These are phyloP conservation scores for Gymnoscopelus microlampas DNA, from an alignment of 2,797 vertebrate genomes.

Conservation along the genomic window DNA sequence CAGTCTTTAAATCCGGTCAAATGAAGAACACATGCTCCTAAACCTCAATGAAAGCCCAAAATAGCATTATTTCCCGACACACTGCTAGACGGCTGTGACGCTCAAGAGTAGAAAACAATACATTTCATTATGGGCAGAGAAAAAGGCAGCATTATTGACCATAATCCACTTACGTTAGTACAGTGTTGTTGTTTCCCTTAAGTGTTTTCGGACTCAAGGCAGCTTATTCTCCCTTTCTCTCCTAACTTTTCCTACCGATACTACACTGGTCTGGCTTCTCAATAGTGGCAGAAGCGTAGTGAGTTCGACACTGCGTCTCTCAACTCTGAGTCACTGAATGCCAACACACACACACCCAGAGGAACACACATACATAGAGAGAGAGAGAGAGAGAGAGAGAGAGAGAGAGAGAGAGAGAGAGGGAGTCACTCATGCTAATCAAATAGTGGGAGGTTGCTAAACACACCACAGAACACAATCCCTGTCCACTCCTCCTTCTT, in stretches of 20 bases:
- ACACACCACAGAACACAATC: conserved; percentile 45
- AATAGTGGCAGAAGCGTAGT: conserved; percentile 3
- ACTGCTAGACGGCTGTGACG: too few species aligned
- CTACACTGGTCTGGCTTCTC: conserved; percentile 1
- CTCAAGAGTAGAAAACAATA: not conserved
- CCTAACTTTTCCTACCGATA: conserved; percentile 19
- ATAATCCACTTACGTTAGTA: conserved; percentile 27
- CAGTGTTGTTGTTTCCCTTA: conserved; percentile 5
- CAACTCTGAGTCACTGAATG: conserved; percentile 56
- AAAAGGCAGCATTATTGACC: not conserved
- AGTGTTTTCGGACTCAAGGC: conserved; percentile 3
- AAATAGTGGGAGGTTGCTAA: conserved; percentile 60
- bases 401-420: conserved; percentile 15
- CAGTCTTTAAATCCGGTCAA: too few species aligned
- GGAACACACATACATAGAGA: conserved; percentile 6
- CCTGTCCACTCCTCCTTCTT: conserved; percentile 54
- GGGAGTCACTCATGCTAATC: conserved; percentile 67
- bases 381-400: conserved; percentile 3
- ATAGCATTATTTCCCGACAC: too few species aligned
- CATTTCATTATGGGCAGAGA: not conserved
- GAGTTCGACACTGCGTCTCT: conserved; percentile 45
- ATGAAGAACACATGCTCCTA: too few species aligned
- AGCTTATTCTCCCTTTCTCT: conserved; percentile 2
- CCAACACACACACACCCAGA: conserved; percentile 44
- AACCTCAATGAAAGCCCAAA: too few species aligned